These are phyloP conservation scores for Takifugu rubripes DNA, from an alignment of 2,797 vertebrate genomes.

Conservation along the genomic window DNA sequence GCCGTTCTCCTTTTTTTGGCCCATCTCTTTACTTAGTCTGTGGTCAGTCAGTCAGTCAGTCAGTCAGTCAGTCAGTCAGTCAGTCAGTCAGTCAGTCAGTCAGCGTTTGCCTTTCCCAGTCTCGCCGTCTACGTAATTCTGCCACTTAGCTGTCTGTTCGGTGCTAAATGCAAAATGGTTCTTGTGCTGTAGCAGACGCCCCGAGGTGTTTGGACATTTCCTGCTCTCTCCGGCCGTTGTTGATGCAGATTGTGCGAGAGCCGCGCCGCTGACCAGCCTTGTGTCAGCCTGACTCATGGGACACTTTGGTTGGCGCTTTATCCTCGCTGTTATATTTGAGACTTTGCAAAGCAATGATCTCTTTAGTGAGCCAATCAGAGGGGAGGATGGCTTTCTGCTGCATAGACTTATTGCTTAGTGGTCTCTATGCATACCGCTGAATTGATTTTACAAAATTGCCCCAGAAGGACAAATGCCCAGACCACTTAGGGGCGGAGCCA, in stretches of 20 bases:
- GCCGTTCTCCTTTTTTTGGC: slow-evolving; percentile 9
- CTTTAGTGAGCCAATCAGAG: no score
- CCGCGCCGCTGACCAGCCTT: slow-evolving; percentile 8
- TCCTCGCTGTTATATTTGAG: background rate
- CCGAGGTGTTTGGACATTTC: slow-evolving; percentile 8
- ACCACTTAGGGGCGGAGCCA: no score
- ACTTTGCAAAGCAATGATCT: background rate
- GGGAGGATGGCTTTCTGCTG: no score
- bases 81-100: slow-evolving; percentile 9
- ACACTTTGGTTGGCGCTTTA: slow-evolving; percentile 8
- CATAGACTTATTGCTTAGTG: no score
- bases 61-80: slow-evolving; percentile 16
- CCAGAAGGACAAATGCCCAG: no score
- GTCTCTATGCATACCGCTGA: no score
- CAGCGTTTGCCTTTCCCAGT: slow-evolving; percentile 16
- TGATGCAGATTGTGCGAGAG: slow-evolving; percentile 16
- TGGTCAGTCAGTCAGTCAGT: slow-evolving; percentile 10
- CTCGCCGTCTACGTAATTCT: slow-evolving; percentile 11
- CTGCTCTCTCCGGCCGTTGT: slow-evolving; percentile 2
- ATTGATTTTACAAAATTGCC: no score
- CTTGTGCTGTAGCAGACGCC: slow-evolving; percentile 8
- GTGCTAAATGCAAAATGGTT: slow-evolving; percentile 3
- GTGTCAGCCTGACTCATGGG: slow-evolving; percentile 11
- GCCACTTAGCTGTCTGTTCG: slow-evolving; percentile 22
- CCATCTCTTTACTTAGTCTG: background rate